Evolutionary conservation across 2,888 invertebrate genomes (phyloP).

Genomic region (Xestia ashworthii): DNA sequence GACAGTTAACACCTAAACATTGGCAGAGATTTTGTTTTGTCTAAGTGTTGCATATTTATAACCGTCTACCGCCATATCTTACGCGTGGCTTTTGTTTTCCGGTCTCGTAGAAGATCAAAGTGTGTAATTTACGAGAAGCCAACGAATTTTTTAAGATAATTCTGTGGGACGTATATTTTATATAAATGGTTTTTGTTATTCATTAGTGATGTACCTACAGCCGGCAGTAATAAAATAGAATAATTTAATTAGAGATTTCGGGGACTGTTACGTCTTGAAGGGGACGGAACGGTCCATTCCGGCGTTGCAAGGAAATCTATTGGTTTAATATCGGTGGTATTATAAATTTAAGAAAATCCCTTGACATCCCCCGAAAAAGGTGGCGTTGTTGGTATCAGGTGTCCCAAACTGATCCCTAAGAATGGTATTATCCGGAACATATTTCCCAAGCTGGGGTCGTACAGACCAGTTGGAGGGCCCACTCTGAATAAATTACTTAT

Average conservation of each 20-base stretch:
- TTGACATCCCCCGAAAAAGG: conserved; percentile 75
- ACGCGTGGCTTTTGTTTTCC: conserved; percentile 62
- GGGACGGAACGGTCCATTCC: conserved; percentile 44
- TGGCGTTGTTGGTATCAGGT: conserved; percentile 84
- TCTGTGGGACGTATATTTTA: conserved; percentile 60
- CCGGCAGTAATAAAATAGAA: conserved; percentile 61
- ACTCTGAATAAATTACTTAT: conserved; percentile 87
- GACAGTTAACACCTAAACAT: conserved; percentile 50
- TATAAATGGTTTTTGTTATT: conserved; percentile 58
- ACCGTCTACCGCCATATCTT: conserved; percentile 44
- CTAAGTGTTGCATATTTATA: conserved; percentile 59
- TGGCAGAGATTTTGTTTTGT: conserved; percentile 58
- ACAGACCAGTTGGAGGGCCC: conserved; percentile 75
- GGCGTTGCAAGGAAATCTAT: conserved; percentile 46
- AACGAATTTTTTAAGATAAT: conserved; percentile 53
- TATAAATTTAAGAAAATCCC: conserved; percentile 76
- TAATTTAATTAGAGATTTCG: conserved; percentile 61
- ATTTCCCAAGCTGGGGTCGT: conserved; percentile 83
- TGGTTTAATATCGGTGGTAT: conserved; percentile 65
- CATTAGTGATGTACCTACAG: conserved; percentile 48
- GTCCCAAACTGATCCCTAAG: conserved; percentile 84
- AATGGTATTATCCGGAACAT: conserved; percentile 87
- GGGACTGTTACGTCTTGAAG: conserved; percentile 42
- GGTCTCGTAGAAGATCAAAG: conserved; percentile 63
- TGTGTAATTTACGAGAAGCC: conserved; percentile 62